phyloP scores from a whole-genome alignment of 2,113 vertebrate genomes.

The Aleadryas rufinucha region DNA sequence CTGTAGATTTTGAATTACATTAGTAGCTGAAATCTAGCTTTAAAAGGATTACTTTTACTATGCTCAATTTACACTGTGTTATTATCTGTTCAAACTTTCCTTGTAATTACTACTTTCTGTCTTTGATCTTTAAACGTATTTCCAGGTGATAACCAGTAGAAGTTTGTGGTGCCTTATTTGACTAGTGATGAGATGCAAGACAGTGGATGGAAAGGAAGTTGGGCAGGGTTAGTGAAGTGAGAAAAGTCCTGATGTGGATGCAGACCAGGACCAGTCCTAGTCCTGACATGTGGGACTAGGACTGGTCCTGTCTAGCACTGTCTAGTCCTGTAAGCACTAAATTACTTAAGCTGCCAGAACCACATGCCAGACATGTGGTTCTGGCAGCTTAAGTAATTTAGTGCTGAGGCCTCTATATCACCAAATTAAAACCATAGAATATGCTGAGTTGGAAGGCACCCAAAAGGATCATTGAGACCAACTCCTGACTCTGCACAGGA shows the following conservation, averaged over 20 bases:
- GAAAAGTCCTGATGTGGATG: not conserved
- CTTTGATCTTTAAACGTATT: not conserved
- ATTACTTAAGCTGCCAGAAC: no score
- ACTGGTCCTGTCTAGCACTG: no score
- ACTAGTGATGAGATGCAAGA: not conserved
- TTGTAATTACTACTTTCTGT: not conserved
- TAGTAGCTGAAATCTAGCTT: not conserved
- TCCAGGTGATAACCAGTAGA: not conserved
- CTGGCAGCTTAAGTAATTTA: not conserved
- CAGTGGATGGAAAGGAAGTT: not conserved
- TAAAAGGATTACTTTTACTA: not conserved
- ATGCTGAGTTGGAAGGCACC: not conserved
- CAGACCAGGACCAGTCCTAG: not conserved
- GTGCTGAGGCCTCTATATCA: not conserved
- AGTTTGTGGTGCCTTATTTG: not conserved
- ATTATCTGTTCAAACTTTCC: not conserved
- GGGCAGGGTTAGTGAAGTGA: not conserved
- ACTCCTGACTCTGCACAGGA: not conserved
- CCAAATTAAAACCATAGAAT: not conserved
- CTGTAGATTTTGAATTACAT: not conserved
- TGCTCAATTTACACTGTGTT: not conserved
- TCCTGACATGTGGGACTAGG: not conserved
- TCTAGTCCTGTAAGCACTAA: no score
- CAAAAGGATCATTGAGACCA: not conserved
- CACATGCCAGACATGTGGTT: no score